phyloP scores from a whole-genome alignment of 1,140 invertebrate species.

The Drosophila kurseongensis region DNA sequence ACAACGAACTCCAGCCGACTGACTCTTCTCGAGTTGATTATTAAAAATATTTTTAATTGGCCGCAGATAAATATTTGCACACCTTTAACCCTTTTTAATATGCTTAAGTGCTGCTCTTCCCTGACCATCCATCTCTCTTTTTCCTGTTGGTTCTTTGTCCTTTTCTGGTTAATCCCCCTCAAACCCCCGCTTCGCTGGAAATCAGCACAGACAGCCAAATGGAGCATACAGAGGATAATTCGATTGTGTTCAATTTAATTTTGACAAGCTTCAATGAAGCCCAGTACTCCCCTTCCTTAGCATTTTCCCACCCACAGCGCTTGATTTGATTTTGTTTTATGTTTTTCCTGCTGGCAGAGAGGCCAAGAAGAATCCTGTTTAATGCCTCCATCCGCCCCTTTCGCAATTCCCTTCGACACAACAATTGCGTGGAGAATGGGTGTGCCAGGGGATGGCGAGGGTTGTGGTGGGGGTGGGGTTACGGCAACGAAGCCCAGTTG shows the following conservation, averaged over 20 bases:
- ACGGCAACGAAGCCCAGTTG: slow-evolving; percentile 9
- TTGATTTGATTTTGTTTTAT: slow-evolving; percentile 83
- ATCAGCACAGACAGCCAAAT: slow-evolving; percentile 64
- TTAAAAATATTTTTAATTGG: slow-evolving; percentile 79
- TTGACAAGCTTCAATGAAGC: slow-evolving; percentile 83
- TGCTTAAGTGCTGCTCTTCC: slow-evolving; percentile 58
- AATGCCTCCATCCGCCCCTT: slow-evolving; percentile 27
- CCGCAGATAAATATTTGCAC: slow-evolving; percentile 71
- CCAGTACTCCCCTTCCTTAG: slow-evolving; percentile 18
- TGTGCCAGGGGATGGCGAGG: slow-evolving; percentile 3
- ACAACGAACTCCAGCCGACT: slow-evolving; percentile 3
- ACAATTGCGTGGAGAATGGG: slow-evolving; percentile 46
- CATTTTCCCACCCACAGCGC: slow-evolving; percentile 33
- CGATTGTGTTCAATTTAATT: slow-evolving; percentile 85
- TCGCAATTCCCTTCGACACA: slow-evolving; percentile 49
- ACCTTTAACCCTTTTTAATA: slow-evolving; percentile 83
- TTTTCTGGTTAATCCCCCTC: slow-evolving; percentile 1
- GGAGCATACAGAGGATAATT: slow-evolving; percentile 81
- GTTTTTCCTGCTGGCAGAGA: slow-evolving; percentile 66
- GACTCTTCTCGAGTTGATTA: slow-evolving; percentile 47
- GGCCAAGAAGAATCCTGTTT: slow-evolving; percentile 38
- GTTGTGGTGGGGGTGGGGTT: slow-evolving; percentile 8
- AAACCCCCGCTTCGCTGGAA: slow-evolving; percentile 16
- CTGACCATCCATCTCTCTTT: background rate
- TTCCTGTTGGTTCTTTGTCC: background rate